Base-by-base conservation (phyloP, 2,888 invertebrate genomes). In the Oligia latruncula region DNA sequence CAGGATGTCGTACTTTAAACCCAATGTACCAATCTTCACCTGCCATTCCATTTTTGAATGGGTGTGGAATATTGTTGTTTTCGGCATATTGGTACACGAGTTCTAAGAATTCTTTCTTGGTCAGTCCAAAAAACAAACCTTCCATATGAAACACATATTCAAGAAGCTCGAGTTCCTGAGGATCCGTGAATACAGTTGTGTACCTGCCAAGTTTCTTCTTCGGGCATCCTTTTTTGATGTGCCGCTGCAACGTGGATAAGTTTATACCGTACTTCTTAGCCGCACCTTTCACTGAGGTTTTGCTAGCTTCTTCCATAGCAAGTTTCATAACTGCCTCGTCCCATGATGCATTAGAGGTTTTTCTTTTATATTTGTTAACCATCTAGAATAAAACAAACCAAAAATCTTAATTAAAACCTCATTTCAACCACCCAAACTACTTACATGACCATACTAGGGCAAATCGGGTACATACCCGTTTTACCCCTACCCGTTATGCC, bases 251-350 rank as follows among this genome's bases (percentile, higher is more conserved):
- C 29, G 84, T 84, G 35, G 76, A 66, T 67, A 74, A 73, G 23
- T 79, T 81, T 58, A 84, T 84, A 40, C 79, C 80, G 62, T 83
- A 86, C 55, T 77, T 84, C 72, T 71, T 81, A 62, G 74, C 60
- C 43, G 83, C 82, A 68, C 67, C 72, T 67, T 73, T 81, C 29
- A 83, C 79, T 65, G 80, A 80, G 65, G 73, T 74, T 77, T 67
- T 81, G 40, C 73, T 55, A 43, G 84, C 82, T 79, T 81, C 86
- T 55, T 75, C 65, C 73, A 84, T 86, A 23, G 82, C 86, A 71
- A 60, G 49, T 72, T 74, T 67, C 78, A 86, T 73, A 55, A 70
- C 79, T 64, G 58, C 68, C 70, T 81, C 86, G 40, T 80, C 71
- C 86, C 84, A 82, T 23, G 78, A 73, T 29, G 77, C 86, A 58